Evolutionary conservation across 2,113 vertebrate genomes (phyloP), one percentile per base, ranked within the genome.

Genomic region (Etheostoma cragini): DNA sequence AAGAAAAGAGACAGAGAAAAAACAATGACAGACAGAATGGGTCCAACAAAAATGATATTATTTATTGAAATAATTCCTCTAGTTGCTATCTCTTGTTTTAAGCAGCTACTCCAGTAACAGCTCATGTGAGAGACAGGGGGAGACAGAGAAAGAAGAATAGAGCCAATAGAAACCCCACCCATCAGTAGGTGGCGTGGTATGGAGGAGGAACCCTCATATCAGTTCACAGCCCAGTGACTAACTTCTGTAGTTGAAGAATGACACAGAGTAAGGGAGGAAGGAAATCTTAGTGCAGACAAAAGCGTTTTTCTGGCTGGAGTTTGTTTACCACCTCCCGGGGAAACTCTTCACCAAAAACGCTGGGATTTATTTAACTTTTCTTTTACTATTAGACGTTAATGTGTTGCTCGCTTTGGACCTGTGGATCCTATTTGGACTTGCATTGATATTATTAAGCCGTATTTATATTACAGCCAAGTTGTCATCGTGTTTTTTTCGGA

Each of bases 321-420:
- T 77, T 82, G 85, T 86, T 83, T 75, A 78, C 73, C 7, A 42
- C 58, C 58, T 35, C 60, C 57, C 38, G 38, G 38, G 38, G 38
- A 42, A 42, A 42, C 45, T 21, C 47, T n/a, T 45, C n/a, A 33
- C 35, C 14, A 13, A 10, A 10, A 46, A 24, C 68, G 49, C 10
- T 61, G 47, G 85, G 80, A 85, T 57, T 71, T n/a, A 74, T 61
- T 10, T 62, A 4, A 24, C n/a, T 46, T 50, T 21, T 14, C 7
- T 82, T 74, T 19, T 16, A 6, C 58, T 72, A 21, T 33, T 24
- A 35, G 6, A 46, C n/a, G 12, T 70, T 16, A 1, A 60, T 60
- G 26, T 15, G 4, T 57, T 16, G 8, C 14, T 22, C 6, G 11
- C 1, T 15, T 75, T 47, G 69, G 70, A 75, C n/a, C 47, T 8